Evolutionary conservation across 2,888 invertebrate genomes (phyloP).

Genomic region (Cyrtodaria siliqua): DNA sequence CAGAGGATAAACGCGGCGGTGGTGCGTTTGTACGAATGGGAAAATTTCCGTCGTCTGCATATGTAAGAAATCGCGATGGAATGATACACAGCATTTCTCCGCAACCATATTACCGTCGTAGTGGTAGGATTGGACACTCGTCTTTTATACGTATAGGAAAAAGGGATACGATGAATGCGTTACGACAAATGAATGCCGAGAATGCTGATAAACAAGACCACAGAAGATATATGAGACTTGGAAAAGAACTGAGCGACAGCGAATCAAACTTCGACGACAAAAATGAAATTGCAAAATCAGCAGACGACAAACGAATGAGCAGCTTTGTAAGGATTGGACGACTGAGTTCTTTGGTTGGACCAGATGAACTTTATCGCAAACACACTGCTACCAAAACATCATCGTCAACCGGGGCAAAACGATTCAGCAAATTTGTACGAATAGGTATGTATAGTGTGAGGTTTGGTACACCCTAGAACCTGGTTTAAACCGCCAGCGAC

Average conservation of each 20-base stretch:
- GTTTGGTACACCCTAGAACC: too few relatives aligned
- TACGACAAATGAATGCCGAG: constrained; percentile 18
- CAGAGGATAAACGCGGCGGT: constrained; percentile 38
- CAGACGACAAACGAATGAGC: constrained; percentile 28
- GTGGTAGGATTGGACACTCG: constrained; percentile 65
- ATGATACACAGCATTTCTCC: constrained; percentile 43
- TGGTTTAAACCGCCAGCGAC: too few relatives aligned
- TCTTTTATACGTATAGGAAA: constrained; percentile 71
- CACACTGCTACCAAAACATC: not conserved
- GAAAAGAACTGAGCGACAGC: not conserved
- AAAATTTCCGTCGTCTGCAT: constrained; percentile 67
- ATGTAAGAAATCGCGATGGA: constrained; percentile 50
- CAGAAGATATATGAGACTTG: not conserved
- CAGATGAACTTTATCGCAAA: not conserved
- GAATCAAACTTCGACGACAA: not conserved
- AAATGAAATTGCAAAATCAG: not conserved
- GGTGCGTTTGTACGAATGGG: constrained; percentile 69
- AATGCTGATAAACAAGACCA: constrained; percentile 1
- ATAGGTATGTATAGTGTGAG: constrained; percentile 26
- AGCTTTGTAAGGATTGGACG: constrained; percentile 37
- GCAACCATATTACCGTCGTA: constrained; percentile 59
- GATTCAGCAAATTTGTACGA: constrained; percentile 40
- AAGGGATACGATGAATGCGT: constrained; percentile 55
- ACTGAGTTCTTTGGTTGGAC: not conserved
- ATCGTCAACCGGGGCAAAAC: constrained; percentile 2